Evolutionary conservation across 1,140 invertebrate species (phyloP).

Genomic region (Heliconius congener): DNA sequence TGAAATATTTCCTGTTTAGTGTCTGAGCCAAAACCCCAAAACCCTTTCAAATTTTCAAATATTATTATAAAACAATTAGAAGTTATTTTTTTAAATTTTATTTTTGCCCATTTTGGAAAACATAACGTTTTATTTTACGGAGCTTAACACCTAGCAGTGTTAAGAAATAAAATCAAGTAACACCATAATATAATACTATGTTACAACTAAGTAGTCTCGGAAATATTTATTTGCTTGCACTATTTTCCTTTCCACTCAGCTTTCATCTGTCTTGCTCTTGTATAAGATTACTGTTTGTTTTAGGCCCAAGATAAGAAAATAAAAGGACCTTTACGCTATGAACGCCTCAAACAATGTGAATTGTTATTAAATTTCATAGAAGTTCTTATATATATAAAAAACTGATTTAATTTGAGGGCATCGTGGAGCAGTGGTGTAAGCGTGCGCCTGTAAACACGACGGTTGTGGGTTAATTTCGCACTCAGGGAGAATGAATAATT

Average conservation of each 20-base stretch:
- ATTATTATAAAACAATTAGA: too few relatives aligned
- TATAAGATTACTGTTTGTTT: conserved; percentile 32
- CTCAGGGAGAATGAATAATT: too few relatives aligned
- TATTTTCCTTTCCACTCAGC: conserved; percentile 25
- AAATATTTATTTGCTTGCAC: conserved; percentile 25
- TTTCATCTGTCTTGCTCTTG: conserved; percentile 21
- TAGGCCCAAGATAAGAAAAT: conserved; percentile 6
- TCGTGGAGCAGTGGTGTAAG: too few relatives aligned
- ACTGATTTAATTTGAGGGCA: neutral
- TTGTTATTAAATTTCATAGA: neutral
- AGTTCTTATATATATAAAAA: neutral
- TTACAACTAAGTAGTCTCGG: conserved; percentile 8
- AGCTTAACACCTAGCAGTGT: too few relatives aligned
- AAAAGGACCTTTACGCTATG: neutral
- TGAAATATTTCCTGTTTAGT: too few relatives aligned
- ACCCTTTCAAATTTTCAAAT: too few relatives aligned
- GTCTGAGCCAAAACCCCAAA: too few relatives aligned
- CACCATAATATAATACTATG: neutral
- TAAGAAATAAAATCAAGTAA: neutral
- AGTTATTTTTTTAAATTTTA: too few relatives aligned
- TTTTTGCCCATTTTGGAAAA: too few relatives aligned
- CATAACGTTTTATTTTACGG: too few relatives aligned
- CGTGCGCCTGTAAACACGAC: too few relatives aligned
- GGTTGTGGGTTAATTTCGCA: too few relatives aligned
- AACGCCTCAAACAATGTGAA: neutral